Evolutionary conservation across 2,797 vertebrate species (phyloP), one percentile per base, ranked within the genome.

Genomic region (Brachyrhaphis roseni): DNA sequence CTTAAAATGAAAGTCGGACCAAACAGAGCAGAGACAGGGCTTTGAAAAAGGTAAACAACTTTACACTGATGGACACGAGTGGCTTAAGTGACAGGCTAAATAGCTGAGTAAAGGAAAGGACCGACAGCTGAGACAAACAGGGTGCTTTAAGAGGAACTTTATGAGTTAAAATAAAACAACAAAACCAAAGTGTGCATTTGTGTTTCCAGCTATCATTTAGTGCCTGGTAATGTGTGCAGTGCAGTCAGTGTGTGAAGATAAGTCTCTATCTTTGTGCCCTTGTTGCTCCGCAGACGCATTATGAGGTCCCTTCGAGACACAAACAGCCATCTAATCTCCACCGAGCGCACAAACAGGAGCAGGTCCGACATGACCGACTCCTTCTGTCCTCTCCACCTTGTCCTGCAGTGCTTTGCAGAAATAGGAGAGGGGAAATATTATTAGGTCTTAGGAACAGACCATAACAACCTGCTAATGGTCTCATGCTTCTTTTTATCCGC

Each of bases 281-380:
- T 91, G 84, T 88, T 91, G 83, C 84, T 87, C 72, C 81, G 86
- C 85, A 84, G 87, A 82, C 84, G 59, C 86, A 85, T 91, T 87
- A 91, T 91, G 85, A 90, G 84, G 74, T 88, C 75, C 70, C 82
- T 82, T 86, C 0, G 13, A 82, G 87, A 88, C 76, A 85, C 88
- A 88, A 83, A 77, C 62, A 72, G 72, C 49, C 78, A 85, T 92
- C 84, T 87, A 84, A 90, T 82, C 71, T 78, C 57, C 12, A 36
- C 72, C 49, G 59, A 62, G 59, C 75, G 71, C 72, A 78, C 84
- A 71, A 26, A 76, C 78, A 81, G 75, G 77, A 74, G 83, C 78
- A 78, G 84, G 71, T 59, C 51, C 51, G 74, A 82, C 74, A 82
- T 87, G 87, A 91, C 57, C 84, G 80, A 90, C 79, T 79, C 76